A percentile compares a stretch with the other conserved stretches of the same genome.
Evolutionary conservation across 2,113 vertebrate genomes (phyloP).

Genomic region (Hippocampus mohnikei): DNA sequence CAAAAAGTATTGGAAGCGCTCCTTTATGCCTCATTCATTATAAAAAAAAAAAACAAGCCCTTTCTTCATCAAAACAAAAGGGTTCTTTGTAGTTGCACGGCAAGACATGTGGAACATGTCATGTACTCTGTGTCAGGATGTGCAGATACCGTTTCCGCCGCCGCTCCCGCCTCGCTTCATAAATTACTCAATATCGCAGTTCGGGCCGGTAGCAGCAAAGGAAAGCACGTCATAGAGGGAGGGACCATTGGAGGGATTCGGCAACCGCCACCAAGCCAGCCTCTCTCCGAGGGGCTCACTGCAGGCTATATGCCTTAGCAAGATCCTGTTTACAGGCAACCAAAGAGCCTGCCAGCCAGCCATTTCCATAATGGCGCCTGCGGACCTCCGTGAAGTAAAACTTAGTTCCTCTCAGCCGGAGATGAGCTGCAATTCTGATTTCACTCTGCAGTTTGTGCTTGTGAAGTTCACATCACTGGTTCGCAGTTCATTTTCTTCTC

Average conservation of each 20-base stretch:
- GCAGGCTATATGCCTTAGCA: constrained; percentile 79
- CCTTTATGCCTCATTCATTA: constrained; percentile 3
- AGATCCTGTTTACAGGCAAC: constrained; percentile 80
- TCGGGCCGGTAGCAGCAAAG: constrained; percentile 62
- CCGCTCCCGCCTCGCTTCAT: constrained; percentile 62
- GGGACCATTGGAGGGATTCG: constrained; percentile 50
- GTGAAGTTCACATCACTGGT: constrained; percentile 32
- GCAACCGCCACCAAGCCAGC: constrained; percentile 45
- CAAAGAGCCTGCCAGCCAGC: constrained; percentile 73
- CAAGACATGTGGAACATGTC: constrained; percentile 71
- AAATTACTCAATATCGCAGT: constrained; percentile 68
- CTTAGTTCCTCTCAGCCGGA: constrained; percentile 58
- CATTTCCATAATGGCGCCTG: constrained; percentile 76
- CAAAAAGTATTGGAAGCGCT: constrained; percentile 6
- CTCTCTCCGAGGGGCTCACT: constrained; percentile 66
- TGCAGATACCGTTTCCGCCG: constrained; percentile 57
- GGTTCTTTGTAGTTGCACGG: constrained; percentile 66
- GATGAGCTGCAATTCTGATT: constrained; percentile 52
- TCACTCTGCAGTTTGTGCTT: constrained; percentile 56
- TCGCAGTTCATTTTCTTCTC: constrained; percentile 11
- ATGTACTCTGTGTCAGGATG: constrained; percentile 72
- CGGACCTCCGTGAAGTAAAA: constrained; percentile 63
- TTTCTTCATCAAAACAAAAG: constrained; percentile 68
- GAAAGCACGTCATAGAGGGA: constrained; percentile 47
- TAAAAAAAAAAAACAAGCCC: constrained; percentile 26